Conservation (phyloP, 2,888 invertebrate genomes). For the Stenoptilia bipunctidactyla region DNA sequence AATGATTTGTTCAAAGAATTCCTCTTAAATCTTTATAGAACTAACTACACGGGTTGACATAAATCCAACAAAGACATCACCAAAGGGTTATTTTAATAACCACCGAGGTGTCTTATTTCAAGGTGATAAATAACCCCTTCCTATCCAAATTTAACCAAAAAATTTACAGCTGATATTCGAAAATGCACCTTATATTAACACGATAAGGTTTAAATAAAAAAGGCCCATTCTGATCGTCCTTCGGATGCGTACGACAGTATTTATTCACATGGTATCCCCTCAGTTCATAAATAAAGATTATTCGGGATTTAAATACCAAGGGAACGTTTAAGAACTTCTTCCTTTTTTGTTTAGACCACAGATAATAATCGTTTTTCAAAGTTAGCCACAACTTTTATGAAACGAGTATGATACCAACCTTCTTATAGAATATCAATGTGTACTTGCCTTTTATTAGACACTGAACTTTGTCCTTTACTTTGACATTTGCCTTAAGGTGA, state of each 20-base stretch:
- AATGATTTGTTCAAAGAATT: too few relatives aligned
- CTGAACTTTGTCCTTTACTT: too few relatives aligned
- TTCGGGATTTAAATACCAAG: slow-evolving; percentile 26
- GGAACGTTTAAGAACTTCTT: neutral
- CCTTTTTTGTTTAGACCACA: too few relatives aligned
- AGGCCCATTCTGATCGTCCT: too few relatives aligned
- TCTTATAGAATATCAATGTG: too few relatives aligned
- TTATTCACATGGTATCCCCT: slow-evolving; percentile 43
- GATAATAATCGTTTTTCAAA: too few relatives aligned
- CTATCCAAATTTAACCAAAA: neutral
- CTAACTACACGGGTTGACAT: slow-evolving; percentile 8
- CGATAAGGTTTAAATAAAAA: neutral
- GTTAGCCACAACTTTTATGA: too few relatives aligned
- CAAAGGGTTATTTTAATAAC: neutral
- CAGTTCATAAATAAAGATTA: slow-evolving; percentile 46
- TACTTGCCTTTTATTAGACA: too few relatives aligned
- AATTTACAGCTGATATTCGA: neutral
- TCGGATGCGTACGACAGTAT: slow-evolving; percentile 24
- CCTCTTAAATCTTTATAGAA: neutral
- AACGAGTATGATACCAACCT: too few relatives aligned
- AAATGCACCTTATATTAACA: neutral
- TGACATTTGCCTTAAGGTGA: too few relatives aligned
- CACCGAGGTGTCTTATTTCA: neutral
- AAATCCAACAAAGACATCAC: neutral
- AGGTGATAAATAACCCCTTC: neutral